These are phyloP conservation scores for Enteromius thamalakanensis DNA, from an alignment of 2,797 vertebrate species.

Conservation along the genomic window DNA sequence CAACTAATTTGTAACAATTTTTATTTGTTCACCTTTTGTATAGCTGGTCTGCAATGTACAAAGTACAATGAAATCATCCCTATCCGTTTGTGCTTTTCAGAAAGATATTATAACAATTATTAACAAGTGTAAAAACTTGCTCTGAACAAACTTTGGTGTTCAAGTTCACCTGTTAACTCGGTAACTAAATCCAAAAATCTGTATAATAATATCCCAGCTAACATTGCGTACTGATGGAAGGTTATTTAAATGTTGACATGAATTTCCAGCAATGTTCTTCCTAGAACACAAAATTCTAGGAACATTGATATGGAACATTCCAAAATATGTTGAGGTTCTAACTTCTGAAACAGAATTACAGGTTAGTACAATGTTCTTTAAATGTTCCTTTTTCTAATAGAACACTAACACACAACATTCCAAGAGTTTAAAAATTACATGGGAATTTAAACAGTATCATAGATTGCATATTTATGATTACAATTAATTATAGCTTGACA, in stretches of 20 bases:
- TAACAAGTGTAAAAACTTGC: background rate
- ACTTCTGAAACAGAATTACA: background rate
- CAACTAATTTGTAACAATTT: background rate
- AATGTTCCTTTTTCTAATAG: background rate
- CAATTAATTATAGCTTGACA: background rate
- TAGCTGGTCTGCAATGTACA: background rate
- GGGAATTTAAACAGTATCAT: background rate
- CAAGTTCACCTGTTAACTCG: background rate
- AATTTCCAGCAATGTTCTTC: background rate
- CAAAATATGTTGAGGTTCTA: background rate
- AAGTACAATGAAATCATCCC: background rate
- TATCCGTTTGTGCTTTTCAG: background rate
- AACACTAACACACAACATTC: background rate
- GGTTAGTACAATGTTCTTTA: background rate
- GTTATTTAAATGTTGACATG: background rate
- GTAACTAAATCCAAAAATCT: background rate
- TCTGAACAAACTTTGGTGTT: background rate
- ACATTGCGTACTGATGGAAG: background rate
- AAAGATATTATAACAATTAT: background rate
- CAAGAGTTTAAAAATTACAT: background rate
- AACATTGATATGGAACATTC: background rate
- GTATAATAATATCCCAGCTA: background rate
- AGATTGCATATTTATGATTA: background rate
- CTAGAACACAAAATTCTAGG: background rate
- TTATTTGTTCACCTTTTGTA: background rate